Conservation (phyloP, 2,888 invertebrate species). For the Cheilosia soror region DNA sequence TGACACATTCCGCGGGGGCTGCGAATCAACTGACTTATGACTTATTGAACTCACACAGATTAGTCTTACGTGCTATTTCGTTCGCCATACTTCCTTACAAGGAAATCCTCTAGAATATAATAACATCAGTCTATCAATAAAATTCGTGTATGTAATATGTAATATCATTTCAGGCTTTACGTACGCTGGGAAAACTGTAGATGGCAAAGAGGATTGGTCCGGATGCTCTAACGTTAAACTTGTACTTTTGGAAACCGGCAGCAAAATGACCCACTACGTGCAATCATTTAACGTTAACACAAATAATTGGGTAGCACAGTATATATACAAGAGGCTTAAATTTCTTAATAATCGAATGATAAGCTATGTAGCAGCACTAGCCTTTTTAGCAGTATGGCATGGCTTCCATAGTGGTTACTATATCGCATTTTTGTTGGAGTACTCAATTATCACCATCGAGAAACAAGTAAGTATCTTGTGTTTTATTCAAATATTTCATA, state of each 20-base stretch:
- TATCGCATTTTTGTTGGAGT: slow-evolving; percentile 95
- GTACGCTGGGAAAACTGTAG: slow-evolving; percentile 84
- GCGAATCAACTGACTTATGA: no score
- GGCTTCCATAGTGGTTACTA: slow-evolving; percentile 98
- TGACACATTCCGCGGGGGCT: no score
- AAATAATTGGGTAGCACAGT: slow-evolving; percentile 96
- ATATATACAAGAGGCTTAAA: slow-evolving; percentile 96
- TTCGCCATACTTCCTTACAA: no score
- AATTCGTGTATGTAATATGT: no score
- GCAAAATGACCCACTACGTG: slow-evolving; percentile 94
- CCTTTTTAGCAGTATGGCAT: slow-evolving; percentile 98
- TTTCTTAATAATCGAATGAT: slow-evolving; percentile 92
- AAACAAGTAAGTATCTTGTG: slow-evolving; percentile 87
- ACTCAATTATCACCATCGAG: slow-evolving; percentile 93
- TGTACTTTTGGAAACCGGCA: slow-evolving; percentile 91
- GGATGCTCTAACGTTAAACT: slow-evolving; percentile 95
- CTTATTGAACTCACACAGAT: no score
- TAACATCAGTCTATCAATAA: no score
- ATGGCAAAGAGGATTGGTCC: slow-evolving; percentile 94
- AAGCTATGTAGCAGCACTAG: slow-evolving; percentile 92
- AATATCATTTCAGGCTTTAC: slow-evolving; percentile 87
- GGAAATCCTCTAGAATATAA: no score
- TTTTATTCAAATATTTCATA: neutral
- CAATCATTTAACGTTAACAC: slow-evolving; percentile 98
- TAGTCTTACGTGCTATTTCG: no score